A percentile compares a stretch with the other conserved stretches of the same genome.
Conservation (phyloP, 2,888 invertebrate species). For the Exocentrus adspersus region DNA sequence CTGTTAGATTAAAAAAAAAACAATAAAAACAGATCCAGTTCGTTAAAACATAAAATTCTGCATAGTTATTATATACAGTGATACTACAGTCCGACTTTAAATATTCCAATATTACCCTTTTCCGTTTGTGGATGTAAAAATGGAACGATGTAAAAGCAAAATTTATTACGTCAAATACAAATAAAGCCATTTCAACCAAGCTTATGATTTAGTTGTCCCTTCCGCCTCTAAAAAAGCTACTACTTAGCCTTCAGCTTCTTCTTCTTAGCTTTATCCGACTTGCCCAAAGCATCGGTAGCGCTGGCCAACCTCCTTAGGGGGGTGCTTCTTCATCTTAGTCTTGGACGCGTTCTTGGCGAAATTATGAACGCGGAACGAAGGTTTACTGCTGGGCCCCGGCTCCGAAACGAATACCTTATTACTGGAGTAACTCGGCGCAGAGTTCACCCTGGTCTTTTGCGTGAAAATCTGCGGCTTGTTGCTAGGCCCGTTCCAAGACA, state of each 20-base stretch:
- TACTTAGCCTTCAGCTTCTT: constrained; percentile 56
- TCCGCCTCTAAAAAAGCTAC: not conserved
- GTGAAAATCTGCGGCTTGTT: constrained; percentile 55
- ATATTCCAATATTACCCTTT: too few relatives aligned
- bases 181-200: too few relatives aligned
- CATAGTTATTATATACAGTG: too few relatives aligned
- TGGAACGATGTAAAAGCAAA: not conserved
- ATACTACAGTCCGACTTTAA: too few relatives aligned
- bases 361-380: constrained; percentile 56
- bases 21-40: too few relatives aligned
- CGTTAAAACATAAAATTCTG: too few relatives aligned
- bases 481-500: constrained; percentile 56
- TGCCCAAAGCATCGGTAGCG: constrained; percentile 50
- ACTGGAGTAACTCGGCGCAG: constrained; percentile 37
- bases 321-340: constrained; percentile 54
- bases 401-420: constrained; percentile 42
- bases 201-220: constrained; percentile 11
- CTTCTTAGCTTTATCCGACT: constrained; percentile 59
- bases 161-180: not conserved
- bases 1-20: too few relatives aligned
- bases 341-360: constrained; percentile 56
- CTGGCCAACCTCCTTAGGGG: constrained; percentile 55
- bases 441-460: constrained; percentile 40
- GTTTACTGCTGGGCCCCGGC: constrained; percentile 53
- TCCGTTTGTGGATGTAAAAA: too few relatives aligned